A percentile compares a stretch with the other conserved stretches of the same genome.
Evolutionary conservation across 2,797 vertebrate genomes (phyloP).

Genomic region (Chelon labrosus): DNA sequence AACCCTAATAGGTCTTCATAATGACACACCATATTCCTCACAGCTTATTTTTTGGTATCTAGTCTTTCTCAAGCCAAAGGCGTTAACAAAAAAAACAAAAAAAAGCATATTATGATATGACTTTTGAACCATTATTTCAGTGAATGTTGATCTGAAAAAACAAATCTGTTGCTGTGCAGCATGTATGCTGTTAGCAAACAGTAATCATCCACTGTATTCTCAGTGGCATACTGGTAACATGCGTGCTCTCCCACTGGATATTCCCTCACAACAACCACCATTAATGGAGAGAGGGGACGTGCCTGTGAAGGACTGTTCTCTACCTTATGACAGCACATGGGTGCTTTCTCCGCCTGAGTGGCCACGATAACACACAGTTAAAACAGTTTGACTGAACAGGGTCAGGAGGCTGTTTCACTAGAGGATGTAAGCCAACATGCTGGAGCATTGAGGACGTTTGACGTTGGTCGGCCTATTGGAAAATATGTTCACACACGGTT

Average conservation of each 20-base stretch:
- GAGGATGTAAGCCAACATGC: slow-evolving; percentile 19
- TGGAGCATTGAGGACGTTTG: slow-evolving; percentile 44
- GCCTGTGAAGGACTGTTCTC: slow-evolving; percentile 51
- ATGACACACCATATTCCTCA: neutral
- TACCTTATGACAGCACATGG: slow-evolving; percentile 63
- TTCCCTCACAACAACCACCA: slow-evolving; percentile 57
- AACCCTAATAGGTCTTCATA: neutral
- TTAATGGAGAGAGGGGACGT: slow-evolving; percentile 36
- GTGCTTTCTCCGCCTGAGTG: slow-evolving; percentile 68
- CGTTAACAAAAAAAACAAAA: neutral
- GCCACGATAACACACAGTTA: slow-evolving; percentile 49
- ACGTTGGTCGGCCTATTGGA: slow-evolving; percentile 26
- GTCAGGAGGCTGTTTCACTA: slow-evolving; percentile 60
- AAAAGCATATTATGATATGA: neutral
- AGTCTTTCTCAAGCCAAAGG: neutral
- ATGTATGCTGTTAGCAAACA: slow-evolving; percentile 38
- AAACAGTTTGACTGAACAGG: slow-evolving; percentile 80
- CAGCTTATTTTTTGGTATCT: neutral
- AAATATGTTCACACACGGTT: slow-evolving; percentile 14
- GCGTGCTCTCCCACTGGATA: slow-evolving; percentile 58
- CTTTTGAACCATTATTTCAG: slow-evolving; percentile 8
- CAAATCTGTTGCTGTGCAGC: slow-evolving; percentile 1
- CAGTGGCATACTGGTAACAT: slow-evolving; percentile 45
- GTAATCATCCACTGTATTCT: slow-evolving; percentile 51
- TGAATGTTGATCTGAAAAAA: slow-evolving; percentile 2